Evolutionary conservation across 1,140 invertebrate genomes (phyloP).

Genomic region (Choristoneura fumiferana): DNA sequence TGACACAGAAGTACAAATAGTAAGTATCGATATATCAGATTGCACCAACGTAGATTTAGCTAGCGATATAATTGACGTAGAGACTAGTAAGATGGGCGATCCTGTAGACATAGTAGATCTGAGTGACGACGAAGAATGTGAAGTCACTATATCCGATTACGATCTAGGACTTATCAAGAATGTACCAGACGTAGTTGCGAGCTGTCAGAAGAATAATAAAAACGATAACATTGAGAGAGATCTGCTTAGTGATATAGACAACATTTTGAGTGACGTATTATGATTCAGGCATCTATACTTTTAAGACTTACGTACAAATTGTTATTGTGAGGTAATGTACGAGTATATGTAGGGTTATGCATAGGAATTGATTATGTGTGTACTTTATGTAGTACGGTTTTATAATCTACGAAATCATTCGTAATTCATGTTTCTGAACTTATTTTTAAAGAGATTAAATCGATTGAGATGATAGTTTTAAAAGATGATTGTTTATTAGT

Average conservation of each 20-base stretch:
- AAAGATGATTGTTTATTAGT: no score
- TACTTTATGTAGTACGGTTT: neutral
- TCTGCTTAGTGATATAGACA: slow-evolving; percentile 56
- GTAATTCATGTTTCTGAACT: no score
- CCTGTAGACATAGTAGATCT: slow-evolving; percentile 60
- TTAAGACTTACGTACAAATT: neutral
- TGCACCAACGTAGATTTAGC: slow-evolving; percentile 34
- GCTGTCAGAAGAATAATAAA: slow-evolving; percentile 48
- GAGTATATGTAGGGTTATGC: slow-evolving; percentile 4
- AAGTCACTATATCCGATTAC: slow-evolving; percentile 44
- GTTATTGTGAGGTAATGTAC: neutral
- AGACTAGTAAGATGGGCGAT: slow-evolving; percentile 44
- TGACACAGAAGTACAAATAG: slow-evolving; percentile 63
- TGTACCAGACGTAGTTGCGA: slow-evolving; percentile 66
- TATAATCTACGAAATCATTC: no score
- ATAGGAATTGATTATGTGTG: neutral
- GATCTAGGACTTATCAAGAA: slow-evolving; percentile 55
- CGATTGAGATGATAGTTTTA: no score
- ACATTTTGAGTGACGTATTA: slow-evolving; percentile 54
- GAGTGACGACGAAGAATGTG: slow-evolving; percentile 55
- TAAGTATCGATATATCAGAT: slow-evolving; percentile 46
- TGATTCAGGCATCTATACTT: slow-evolving; percentile 35
- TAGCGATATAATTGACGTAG: slow-evolving; percentile 59
- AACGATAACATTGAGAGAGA: slow-evolving; percentile 36
- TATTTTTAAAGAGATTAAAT: no score